Percentiles rank a stretch among this genome's conserved stretches.
phyloP scores from a whole-genome alignment of 1,140 invertebrate genomes.

The Brachionus sp. region DNA sequence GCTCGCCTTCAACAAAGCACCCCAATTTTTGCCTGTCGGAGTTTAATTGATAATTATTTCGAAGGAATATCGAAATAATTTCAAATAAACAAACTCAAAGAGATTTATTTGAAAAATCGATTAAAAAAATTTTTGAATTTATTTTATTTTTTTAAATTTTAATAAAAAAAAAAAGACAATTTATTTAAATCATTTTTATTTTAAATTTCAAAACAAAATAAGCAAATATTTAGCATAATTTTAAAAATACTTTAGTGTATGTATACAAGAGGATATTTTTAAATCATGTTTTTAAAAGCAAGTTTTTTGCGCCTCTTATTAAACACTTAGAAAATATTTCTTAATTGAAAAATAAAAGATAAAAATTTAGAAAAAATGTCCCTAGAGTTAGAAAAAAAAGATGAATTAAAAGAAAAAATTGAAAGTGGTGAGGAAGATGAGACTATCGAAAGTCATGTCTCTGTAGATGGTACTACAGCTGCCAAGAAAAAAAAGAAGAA shows the following conservation, averaged over 20 bases:
- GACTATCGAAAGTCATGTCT: conserved; percentile 49
- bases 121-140: no score
- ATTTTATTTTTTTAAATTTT: no score
- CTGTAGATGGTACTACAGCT: conserved; percentile 53
- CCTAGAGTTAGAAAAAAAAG: conserved; percentile 38
- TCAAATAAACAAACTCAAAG: no score
- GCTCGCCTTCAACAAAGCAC: no score
- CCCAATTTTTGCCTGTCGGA: no score
- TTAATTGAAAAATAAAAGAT: neutral
- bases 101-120: no score
- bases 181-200: neutral
- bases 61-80: no score
- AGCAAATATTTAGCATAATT: neutral
- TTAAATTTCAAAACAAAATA: neutral
- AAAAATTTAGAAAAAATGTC: neutral
- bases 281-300: neutral
- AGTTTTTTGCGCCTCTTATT: neutral
- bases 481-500: conserved; percentile 60
- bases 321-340: neutral
- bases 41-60: no score
- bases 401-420: conserved; percentile 39
- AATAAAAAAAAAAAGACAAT: neutral
- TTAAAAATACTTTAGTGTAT: neutral
- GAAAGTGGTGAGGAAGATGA: conserved; percentile 49
- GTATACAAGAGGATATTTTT: neutral